Conservation (phyloP, 2,797 vertebrate species). For the Manis pentadactyla region DNA sequence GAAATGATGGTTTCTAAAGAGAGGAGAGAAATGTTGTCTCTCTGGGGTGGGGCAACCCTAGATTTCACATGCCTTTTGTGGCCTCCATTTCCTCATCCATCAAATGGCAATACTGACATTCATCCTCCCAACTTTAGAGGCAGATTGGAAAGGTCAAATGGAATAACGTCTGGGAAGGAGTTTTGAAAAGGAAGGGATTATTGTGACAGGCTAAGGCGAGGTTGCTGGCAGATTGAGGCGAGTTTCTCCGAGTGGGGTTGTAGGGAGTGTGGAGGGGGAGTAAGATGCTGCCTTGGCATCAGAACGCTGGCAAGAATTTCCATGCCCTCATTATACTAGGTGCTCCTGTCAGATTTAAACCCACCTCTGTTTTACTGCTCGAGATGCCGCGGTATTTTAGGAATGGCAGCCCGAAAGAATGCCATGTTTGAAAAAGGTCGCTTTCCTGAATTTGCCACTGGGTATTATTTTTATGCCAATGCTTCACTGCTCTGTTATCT, state of each 20-base stretch:
- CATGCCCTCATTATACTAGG: not conserved
- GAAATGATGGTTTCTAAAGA: not conserved
- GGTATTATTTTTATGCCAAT: constrained; percentile 71
- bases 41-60: not conserved
- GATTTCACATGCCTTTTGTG: not conserved
- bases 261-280: not conserved
- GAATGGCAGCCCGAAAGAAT: constrained; percentile 64
- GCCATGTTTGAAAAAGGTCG: constrained; percentile 61
- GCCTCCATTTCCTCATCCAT: constrained; percentile 11
- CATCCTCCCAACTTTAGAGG: not conserved
- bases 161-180: not conserved
- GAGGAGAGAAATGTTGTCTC: not conserved
- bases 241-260: not conserved
- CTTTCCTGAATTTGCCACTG: constrained; percentile 67
- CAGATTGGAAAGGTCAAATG: not conserved
- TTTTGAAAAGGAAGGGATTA: not conserved
- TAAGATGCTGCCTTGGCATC: not conserved
- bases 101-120: not conserved
- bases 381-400: constrained; percentile 52
- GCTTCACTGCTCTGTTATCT: constrained; percentile 51
- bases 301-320: not conserved
- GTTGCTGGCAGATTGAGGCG: not conserved
- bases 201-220: not conserved
- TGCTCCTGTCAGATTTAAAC: constrained; percentile 61
- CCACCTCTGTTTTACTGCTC: not conserved